A percentile compares a stretch with the other conserved stretches of the same genome.
phyloP scores from a whole-genome alignment of 2,113 vertebrate species.

The Columba livia region DNA sequence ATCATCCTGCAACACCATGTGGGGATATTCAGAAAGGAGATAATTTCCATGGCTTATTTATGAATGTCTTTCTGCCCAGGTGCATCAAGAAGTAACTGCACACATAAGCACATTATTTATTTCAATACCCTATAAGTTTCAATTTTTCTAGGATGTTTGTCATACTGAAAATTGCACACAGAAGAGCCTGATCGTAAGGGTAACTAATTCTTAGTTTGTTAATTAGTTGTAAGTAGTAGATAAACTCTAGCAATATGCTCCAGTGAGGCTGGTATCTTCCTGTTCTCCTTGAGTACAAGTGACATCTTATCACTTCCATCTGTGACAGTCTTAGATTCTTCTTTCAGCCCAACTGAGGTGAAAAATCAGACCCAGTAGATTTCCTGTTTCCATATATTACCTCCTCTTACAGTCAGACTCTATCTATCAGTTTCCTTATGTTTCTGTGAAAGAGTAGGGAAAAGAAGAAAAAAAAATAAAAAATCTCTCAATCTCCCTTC shows the following conservation, averaged over 20 bases:
- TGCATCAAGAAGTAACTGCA: rapidly evolving
- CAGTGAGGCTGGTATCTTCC: slow-evolving; percentile 4
- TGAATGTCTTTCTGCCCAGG: background rate
- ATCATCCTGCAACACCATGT: background rate
- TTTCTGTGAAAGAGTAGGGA: background rate
- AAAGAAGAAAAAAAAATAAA: background rate
- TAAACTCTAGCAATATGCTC: slow-evolving; percentile 5
- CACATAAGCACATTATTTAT: background rate
- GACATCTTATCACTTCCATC: slow-evolving; percentile 48
- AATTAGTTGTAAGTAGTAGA: background rate
- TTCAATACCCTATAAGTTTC: background rate
- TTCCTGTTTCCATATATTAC: slow-evolving; percentile 34
- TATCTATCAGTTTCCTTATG: slow-evolving; percentile 8
- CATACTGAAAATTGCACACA: background rate
- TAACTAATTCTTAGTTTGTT: background rate
- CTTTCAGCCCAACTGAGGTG: slow-evolving; percentile 40
- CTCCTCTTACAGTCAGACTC: background rate
- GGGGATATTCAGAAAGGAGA: background rate
- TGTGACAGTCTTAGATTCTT: slow-evolving; percentile 3
- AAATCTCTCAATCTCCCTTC: background rate
- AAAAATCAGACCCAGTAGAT: slow-evolving; percentile 27
- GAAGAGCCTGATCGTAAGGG: background rate
- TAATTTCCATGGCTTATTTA: background rate
- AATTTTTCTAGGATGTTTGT: background rate
- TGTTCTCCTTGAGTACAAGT: slow-evolving; percentile 26